phyloP scores from a whole-genome alignment of 2,888 invertebrate genomes.

The Helleia helle region DNA sequence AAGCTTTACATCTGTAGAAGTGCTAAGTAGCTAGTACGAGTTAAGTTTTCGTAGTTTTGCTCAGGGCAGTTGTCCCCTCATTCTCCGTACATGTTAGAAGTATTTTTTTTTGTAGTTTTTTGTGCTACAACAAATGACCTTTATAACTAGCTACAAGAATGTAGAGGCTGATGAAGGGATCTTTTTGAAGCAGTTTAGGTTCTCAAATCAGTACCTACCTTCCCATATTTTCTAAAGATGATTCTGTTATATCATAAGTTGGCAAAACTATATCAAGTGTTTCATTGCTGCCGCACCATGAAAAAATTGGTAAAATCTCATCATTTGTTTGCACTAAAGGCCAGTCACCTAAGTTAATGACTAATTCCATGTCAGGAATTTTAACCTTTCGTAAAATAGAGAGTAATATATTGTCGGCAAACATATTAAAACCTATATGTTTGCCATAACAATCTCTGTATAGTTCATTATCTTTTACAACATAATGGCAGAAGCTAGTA shows the following conservation, averaged over 20 bases:
- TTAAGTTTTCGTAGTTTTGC: no score
- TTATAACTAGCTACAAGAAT: no score
- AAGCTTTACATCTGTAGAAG: no score
- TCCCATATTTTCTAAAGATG: slow-evolving; percentile 94
- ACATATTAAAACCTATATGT: slow-evolving; percentile 96
- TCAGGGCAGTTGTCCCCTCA: no score
- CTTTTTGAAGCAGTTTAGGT: no score
- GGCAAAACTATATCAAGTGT: slow-evolving; percentile 93
- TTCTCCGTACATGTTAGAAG: no score
- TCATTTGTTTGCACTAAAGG: slow-evolving; percentile 79
- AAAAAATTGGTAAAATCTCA: slow-evolving; percentile 86
- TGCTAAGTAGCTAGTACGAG: no score
- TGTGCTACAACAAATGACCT: no score
- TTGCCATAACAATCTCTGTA: slow-evolving; percentile 94
- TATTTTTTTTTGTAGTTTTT: no score
- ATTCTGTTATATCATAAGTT: slow-evolving; percentile 95
- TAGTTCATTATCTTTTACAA: slow-evolving; percentile 86
- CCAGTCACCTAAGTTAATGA: slow-evolving; percentile 97
- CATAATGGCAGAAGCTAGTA: slow-evolving; percentile 92
- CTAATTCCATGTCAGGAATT: slow-evolving; percentile 91
- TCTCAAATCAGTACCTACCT: slow-evolving; percentile 80
- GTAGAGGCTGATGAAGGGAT: no score
- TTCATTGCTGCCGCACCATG: slow-evolving; percentile 95
- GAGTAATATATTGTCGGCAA: slow-evolving; percentile 89
- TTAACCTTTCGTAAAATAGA: slow-evolving; percentile 86